These are phyloP conservation scores for Maccullochella peelii DNA, from an alignment of 2,113 vertebrate genomes.

Conservation along the genomic window DNA sequence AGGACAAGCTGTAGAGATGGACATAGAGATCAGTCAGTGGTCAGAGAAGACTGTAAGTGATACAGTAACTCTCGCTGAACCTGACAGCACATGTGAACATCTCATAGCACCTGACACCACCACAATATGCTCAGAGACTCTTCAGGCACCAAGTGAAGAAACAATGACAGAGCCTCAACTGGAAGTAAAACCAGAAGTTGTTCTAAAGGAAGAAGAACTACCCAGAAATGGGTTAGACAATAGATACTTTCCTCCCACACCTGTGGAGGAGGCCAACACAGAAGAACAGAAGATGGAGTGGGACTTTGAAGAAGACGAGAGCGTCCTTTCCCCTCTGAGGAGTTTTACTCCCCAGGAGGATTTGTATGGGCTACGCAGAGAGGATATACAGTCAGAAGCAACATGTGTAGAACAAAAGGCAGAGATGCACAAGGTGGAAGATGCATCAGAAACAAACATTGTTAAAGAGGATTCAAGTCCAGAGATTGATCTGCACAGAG, in stretches of 20 bases:
- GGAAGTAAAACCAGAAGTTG: slow-evolving; percentile 30
- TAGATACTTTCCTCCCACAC: slow-evolving; percentile 10
- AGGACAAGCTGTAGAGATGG: slow-evolving; percentile 78
- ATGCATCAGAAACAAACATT: background rate
- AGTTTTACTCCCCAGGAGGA: slow-evolving; percentile 79
- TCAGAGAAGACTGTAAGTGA: slow-evolving; percentile 28
- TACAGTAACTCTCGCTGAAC: slow-evolving; percentile 14
- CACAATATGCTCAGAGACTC: background rate
- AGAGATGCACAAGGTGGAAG: slow-evolving; percentile 4
- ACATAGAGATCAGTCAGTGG: slow-evolving; percentile 61
- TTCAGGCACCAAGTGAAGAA: slow-evolving; percentile 18
- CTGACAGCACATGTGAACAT: slow-evolving; percentile 26
- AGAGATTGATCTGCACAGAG: slow-evolving; percentile 18
- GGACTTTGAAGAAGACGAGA: slow-evolving; percentile 44
- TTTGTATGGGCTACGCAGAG: slow-evolving; percentile 62
- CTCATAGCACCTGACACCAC: background rate
- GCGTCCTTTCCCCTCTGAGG: slow-evolving; percentile 54
- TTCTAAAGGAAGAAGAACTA: slow-evolving; percentile 15
- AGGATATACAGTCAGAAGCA: slow-evolving; percentile 23
- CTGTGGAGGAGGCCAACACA: slow-evolving; percentile 28
- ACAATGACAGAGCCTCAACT: slow-evolving; percentile 16
- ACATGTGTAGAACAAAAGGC: slow-evolving; percentile 14
- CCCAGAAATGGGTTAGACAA: background rate
- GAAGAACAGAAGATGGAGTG: slow-evolving; percentile 30
- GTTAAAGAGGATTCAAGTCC: slow-evolving; percentile 13